These are phyloP conservation scores for Lordiphosa andalusiaca DNA, from an alignment of 2,888 invertebrate species.

Conservation along the genomic window DNA sequence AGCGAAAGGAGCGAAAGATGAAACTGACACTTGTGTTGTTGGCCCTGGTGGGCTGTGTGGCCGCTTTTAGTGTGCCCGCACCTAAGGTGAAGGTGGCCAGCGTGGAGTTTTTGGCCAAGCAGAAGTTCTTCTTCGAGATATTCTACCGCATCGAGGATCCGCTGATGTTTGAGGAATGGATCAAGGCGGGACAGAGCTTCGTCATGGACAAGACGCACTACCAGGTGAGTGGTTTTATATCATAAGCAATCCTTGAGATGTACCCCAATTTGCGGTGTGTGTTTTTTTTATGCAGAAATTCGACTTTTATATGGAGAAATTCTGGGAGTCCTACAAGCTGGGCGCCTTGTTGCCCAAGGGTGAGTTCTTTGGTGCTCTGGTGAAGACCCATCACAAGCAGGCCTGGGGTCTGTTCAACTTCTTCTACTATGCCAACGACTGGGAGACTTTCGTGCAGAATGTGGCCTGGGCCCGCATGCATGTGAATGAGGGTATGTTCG, in stretches of 20 bases:
- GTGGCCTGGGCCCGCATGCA: conserved; percentile 85
- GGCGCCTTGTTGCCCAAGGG: conserved; percentile 82
- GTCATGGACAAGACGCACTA: conserved; percentile 58
- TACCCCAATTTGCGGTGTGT: too few relatives aligned
- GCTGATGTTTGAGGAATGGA: conserved; percentile 71
- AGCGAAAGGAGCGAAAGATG: conserved; percentile 45
- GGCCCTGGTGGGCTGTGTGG: conserved; percentile 72
- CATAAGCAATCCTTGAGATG: too few relatives aligned
- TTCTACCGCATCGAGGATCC: conserved; percentile 64
- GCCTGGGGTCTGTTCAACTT: conserved; percentile 84
- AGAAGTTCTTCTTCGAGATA: conserved; percentile 74
- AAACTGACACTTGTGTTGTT: conserved; percentile 72
- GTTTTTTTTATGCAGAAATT: too few relatives aligned
- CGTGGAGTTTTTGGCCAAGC: conserved; percentile 61
- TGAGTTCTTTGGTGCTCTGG: conserved; percentile 82
- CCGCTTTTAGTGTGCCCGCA: conserved; percentile 57
- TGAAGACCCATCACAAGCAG: conserved; percentile 81
- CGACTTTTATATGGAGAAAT: conserved; percentile 68
- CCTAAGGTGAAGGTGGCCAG: conserved; percentile 65
- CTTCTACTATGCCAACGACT: conserved; percentile 86
- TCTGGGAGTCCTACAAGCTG: conserved; percentile 67
- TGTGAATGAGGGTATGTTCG: conserved; percentile 88
- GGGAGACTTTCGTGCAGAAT: conserved; percentile 85
- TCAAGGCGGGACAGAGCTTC: conserved; percentile 62
- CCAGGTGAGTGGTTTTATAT: conserved; percentile 29